phyloP scores from a whole-genome alignment of 1,140 invertebrate genomes.

The Brachionus sp. region DNA sequence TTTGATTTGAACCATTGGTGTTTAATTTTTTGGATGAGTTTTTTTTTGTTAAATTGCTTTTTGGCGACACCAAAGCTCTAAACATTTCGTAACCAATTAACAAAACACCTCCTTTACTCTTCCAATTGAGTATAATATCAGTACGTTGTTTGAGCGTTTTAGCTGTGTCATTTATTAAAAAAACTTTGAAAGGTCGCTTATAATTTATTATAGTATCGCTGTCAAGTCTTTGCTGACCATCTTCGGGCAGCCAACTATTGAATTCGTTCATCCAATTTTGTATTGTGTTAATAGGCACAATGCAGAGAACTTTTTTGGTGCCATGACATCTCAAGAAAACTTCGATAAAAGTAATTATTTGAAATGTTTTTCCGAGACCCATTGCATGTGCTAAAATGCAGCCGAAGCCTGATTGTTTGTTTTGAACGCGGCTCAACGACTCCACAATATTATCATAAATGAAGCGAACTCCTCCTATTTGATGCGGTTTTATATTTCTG shows the following conservation, averaged over 20 bases:
- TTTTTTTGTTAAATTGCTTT: slow-evolving; percentile 55
- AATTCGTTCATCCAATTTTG: slow-evolving; percentile 98
- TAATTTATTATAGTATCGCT: slow-evolving; percentile 51
- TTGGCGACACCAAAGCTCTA: slow-evolving; percentile 71
- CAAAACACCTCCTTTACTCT: slow-evolving; percentile 78
- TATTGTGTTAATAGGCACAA: slow-evolving; percentile 97
- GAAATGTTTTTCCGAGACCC: slow-evolving; percentile 95
- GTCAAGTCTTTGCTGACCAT: slow-evolving; percentile 62
- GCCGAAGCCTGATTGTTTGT: slow-evolving; percentile 86
- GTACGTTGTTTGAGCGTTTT: slow-evolving; percentile 81
- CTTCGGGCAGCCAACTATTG: slow-evolving; percentile 84
- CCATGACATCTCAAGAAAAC: slow-evolving; percentile 84
- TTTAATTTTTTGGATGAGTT: not conserved
- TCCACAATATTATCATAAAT: slow-evolving; percentile 94
- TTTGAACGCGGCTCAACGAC: slow-evolving; percentile 73
- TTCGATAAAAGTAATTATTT: slow-evolving; percentile 86
- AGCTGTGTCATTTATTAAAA: slow-evolving; percentile 85
- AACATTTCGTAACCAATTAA: slow-evolving; percentile 97
- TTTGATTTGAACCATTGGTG: slow-evolving; percentile 47
- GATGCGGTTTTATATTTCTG: slow-evolving; percentile 88
- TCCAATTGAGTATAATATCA: slow-evolving; percentile 68
- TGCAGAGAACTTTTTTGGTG: slow-evolving; percentile 84
- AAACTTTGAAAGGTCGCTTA: slow-evolving; percentile 77
- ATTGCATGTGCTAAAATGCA: slow-evolving; percentile 98
- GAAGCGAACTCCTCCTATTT: slow-evolving; percentile 91